phyloP scores from a whole-genome alignment of 2,113 vertebrate species.

The Taurulus bubalis region DNA sequence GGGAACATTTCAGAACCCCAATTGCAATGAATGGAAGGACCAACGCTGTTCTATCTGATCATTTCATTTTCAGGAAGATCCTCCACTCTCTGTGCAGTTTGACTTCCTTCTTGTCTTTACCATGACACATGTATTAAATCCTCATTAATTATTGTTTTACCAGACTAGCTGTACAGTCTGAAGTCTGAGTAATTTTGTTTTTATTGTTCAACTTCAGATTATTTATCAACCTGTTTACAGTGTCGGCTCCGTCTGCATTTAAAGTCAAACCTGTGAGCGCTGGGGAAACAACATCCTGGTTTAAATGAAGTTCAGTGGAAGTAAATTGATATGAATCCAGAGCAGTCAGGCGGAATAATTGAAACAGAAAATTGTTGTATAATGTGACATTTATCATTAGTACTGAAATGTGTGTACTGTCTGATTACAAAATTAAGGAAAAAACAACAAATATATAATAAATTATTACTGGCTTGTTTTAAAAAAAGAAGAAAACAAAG shows the following conservation, averaged over 20 bases:
- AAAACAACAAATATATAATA: background rate
- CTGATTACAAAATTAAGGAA: background rate
- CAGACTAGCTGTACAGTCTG: background rate
- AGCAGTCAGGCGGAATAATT: background rate
- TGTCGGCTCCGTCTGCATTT: background rate
- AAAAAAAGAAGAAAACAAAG: background rate
- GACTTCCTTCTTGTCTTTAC: background rate
- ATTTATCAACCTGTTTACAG: background rate
- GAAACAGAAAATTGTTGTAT: background rate
- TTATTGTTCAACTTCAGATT: background rate
- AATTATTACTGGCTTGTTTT: background rate
- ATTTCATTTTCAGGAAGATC: background rate
- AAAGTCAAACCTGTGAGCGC: constrained; percentile 2
- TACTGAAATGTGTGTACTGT: background rate
- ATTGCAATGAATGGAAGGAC: background rate
- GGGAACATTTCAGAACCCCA: background rate
- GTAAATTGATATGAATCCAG: background rate
- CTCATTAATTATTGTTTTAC: background rate
- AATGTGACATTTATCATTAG: background rate
- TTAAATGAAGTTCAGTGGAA: background rate
- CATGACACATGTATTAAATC: background rate
- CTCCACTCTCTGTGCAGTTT: background rate
- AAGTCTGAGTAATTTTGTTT: background rate
- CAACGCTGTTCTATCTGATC: background rate
- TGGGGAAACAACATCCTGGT: background rate